Base-by-base conservation (phyloP, 2,888 invertebrate species). In the Alviniconcha strummeri region DNA sequence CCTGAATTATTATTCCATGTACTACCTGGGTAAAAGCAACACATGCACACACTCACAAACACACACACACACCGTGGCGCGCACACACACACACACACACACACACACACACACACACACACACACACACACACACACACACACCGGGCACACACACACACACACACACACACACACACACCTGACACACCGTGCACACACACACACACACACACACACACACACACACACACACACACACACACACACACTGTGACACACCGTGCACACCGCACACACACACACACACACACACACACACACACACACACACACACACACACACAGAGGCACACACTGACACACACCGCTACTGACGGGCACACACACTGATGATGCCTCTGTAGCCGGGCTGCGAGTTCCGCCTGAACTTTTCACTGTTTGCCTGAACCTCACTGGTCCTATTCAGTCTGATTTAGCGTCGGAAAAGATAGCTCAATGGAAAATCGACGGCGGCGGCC, bases 31-130 rank as follows among this genome's bases (percentile, higher is more conserved):
- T n/a, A n/a, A n/a, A n/a, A n/a, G n/a, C n/a, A n/a, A n/a, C n/a
- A n/a, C n/a, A n/a, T n/a, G n/a, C n/a, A n/a, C 36, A 36, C 36
- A 36, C 36, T 1, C 36, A 1, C 36, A 36, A 0, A 36, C 1
- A 36, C 36, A 36, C 36, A 36, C 36, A 36, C n/a, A n/a, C n/a
- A n/a, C n/a, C n/a, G n/a, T n/a, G n/a, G n/a, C 74, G 54, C 55
- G 15, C 74, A 54, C 11, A 55, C 15, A 54, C 54, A 52, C 74
- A 54, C 54, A n/a, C 74, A 74, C 54, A n/a, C 74, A 74, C 54
- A n/a, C 74, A 74, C 54, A 8, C 74, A 74, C 54, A 54, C 74
- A 74, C 74, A 54, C 74, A 74, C 74, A 54, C 74, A 72, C 72
- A 72, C 72, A 72, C 54, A 6, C 74, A 54, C 74, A 69, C 60